Conservation (phyloP, 2,888 invertebrate genomes). For the Rhagonycha lutea region DNA sequence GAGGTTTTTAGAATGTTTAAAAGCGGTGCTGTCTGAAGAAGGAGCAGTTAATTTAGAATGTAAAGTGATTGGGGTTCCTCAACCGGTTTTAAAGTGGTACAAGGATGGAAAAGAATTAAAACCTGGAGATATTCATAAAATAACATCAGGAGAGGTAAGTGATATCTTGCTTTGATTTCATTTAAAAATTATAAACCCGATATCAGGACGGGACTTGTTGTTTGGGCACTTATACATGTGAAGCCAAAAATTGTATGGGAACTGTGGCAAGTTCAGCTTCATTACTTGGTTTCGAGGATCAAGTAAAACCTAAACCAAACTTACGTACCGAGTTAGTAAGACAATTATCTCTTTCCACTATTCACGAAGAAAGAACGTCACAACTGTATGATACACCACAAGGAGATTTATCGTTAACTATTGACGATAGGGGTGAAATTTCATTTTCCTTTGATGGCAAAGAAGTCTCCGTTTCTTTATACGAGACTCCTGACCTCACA, state of each 20-base stretch:
- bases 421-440: constrained; percentile 83
- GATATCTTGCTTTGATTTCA: neutral
- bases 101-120: constrained; percentile 89
- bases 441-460: constrained; percentile 91
- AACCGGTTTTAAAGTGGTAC: constrained; percentile 89
- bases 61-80: constrained; percentile 90
- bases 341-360: constrained; percentile 85
- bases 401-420: constrained; percentile 65
- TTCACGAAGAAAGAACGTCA: constrained; percentile 88
- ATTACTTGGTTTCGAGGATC: constrained; percentile 84
- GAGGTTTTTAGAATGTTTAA: constrained; percentile 80
- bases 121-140: constrained; percentile 88
- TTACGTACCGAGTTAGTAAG: constrained; percentile 64
- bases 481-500: constrained; percentile 90
- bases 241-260: constrained; percentile 91
- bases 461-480: constrained; percentile 87
- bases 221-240: constrained; percentile 87
- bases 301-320: constrained; percentile 58
- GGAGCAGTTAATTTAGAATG: constrained; percentile 91
- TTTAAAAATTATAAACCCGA: neutral
- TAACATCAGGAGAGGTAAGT: constrained; percentile 77
- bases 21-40: constrained; percentile 84
- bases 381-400: constrained; percentile 85
- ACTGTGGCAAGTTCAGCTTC: constrained; percentile 87
- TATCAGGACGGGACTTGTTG: constrained; percentile 81